phyloP scores from a whole-genome alignment of 92 coral and sea anemone genomes.

The Actinostola sp. region DNA sequence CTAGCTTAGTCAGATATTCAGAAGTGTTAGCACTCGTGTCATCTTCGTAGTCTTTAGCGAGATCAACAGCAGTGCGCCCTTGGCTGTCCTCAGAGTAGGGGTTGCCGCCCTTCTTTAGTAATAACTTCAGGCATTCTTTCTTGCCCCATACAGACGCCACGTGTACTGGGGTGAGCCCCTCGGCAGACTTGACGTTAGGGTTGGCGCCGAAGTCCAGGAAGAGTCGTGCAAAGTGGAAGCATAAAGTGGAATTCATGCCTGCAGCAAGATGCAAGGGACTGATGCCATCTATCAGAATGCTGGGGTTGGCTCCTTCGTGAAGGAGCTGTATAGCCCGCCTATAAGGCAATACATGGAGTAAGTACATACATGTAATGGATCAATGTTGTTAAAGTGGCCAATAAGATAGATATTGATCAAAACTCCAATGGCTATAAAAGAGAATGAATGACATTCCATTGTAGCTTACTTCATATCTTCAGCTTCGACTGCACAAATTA shows the following conservation, averaged over 20 bases:
- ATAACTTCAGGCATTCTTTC: constrained; percentile 77
- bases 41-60: constrained; percentile 58
- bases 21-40: constrained; percentile 78
- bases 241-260: constrained; percentile 80
- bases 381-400: too few relatives aligned
- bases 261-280: constrained; percentile 82
- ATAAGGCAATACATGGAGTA: not conserved
- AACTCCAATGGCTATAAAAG: too few relatives aligned
- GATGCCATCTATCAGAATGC: constrained; percentile 73
- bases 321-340: constrained; percentile 66
- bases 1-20: constrained; percentile 62
- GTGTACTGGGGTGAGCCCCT: constrained; percentile 96
- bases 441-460: too few relatives aligned
- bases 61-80: constrained; percentile 64
- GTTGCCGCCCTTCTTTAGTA: constrained; percentile 62
- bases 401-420: too few relatives aligned
- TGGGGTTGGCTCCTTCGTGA: constrained; percentile 79
- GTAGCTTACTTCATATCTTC: constrained; percentile 63
- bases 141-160: constrained; percentile 95
- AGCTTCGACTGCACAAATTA: constrained; percentile 60
- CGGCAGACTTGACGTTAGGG: constrained; percentile 79
- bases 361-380: too few relatives aligned
- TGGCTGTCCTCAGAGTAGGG: constrained; percentile 68
- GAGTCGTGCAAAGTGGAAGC: constrained; percentile 77
- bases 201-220: constrained; percentile 79